Evolutionary conservation across 2,888 invertebrate genomes (phyloP), one percentile per base, ranked within the genome.

Genomic region (Sycophila texana): DNA sequence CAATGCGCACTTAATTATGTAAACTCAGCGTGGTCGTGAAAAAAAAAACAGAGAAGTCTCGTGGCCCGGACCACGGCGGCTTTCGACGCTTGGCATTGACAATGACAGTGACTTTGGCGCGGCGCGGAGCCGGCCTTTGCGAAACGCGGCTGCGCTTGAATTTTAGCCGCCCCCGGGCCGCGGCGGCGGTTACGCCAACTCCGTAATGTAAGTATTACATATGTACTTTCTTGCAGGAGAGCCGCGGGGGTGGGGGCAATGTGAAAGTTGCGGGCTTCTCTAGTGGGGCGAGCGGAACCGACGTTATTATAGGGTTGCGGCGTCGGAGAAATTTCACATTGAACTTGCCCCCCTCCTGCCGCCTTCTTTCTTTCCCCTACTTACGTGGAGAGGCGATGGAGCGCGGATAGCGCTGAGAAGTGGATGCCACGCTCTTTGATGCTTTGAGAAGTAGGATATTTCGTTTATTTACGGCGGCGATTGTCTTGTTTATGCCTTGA

Each of bases 141-240:
- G 58, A 70, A 74, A 74, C 68, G 55, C 67, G 70, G 61, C 55
- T 53, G 13, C 66, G 57, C 47, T 63, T 63, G 76, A 76, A 70
- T 76, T 70, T 76, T 63, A 30, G 18, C 20, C 26, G 63, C 55
- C 14, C 10, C n/a, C 18, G n/a, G 51, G 55, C 13, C 14, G 18
- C 39, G 7, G 72, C 39, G 63, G 61, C 80, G 81, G 84, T 86
- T 87, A 87, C 85, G 86, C 85, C 83, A 83, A 80, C 82, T 81
- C 79, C 82, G 84, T 87, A 87, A 87, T 86, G 83, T 86, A 87
- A 88, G 87, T 86, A 88, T 89, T 89, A 88, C 88, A 88, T 88
- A 86, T 87, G 84, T 88, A 88, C 89, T 89, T 89, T 88, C 88
- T 86, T 88, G 84, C 81, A 80, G 51, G 60, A 53, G n/a, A 55